Evolutionary conservation across 2,888 invertebrate genomes (phyloP).

Genomic region (Ennomos quercinarius): DNA sequence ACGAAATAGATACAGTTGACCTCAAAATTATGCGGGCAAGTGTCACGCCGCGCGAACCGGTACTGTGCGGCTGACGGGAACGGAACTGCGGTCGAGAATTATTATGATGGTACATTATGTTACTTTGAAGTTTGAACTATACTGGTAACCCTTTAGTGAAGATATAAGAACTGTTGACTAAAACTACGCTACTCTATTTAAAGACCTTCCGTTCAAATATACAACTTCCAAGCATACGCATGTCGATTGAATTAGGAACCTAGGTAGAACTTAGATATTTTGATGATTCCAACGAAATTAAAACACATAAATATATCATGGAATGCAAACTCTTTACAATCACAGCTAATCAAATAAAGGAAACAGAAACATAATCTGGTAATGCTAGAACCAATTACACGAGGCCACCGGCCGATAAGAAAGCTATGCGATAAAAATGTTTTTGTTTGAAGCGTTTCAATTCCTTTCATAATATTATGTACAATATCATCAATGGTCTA

Average conservation of each 20-base stretch:
- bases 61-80: conserved; percentile 57
- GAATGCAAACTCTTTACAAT: not conserved
- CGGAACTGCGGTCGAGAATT: conserved; percentile 42
- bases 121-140: too few relatives aligned
- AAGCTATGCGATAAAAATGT: conserved; percentile 54
- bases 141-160: too few relatives aligned
- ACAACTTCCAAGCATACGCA: not conserved
- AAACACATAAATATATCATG: too few relatives aligned
- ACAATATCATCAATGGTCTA: conserved; percentile 7
- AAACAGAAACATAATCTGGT: conserved; percentile 42
- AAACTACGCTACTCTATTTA: not conserved
- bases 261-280: too few relatives aligned
- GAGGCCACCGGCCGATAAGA: conserved; percentile 52
- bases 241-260: too few relatives aligned
- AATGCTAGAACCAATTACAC: conserved; percentile 54
- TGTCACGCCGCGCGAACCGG: conserved; percentile 38
- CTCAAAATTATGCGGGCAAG: conserved; percentile 46
- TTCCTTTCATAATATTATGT: conserved; percentile 18
- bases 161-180: not conserved
- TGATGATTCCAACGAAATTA: too few relatives aligned
- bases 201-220: conserved; percentile 1
- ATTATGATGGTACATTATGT: not conserved
- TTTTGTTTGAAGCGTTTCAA: conserved; percentile 41
- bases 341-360: not conserved
- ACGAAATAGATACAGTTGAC: conserved; percentile 32